These are phyloP conservation scores for Danio rerio DNA, from an alignment of 2,113 vertebrate genomes.

Conservation along the genomic window GRCz12tu NC_133180.1:31850001-31850500, in stretches of 20 bases:
- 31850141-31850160: background rate
- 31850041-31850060: background rate
- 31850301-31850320: slow-evolving; percentile 45
- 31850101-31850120: background rate
- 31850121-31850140: background rate
- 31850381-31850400: background rate
- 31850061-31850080: no score
- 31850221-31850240: slow-evolving; percentile 42
- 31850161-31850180: slow-evolving; percentile 37
- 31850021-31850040: slow-evolving; percentile 10
- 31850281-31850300: slow-evolving; percentile 68
- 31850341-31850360: slow-evolving; percentile 9
- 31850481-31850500: slow-evolving; percentile 1
- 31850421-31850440: background rate
- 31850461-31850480: background rate
- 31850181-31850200: slow-evolving; percentile 76
- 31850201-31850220: slow-evolving; percentile 69
- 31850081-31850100: slow-evolving; percentile 22
- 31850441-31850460: background rate
- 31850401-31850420: slow-evolving; percentile 18
- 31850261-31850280: slow-evolving; percentile 72
- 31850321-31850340: slow-evolving; percentile 37
- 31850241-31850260: slow-evolving; percentile 42
- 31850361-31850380: background rate
- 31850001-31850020: slow-evolving; percentile 2